Evolutionary conservation across 2,888 invertebrate species (phyloP).

Genomic region (Synanthedon vespiformis): DNA sequence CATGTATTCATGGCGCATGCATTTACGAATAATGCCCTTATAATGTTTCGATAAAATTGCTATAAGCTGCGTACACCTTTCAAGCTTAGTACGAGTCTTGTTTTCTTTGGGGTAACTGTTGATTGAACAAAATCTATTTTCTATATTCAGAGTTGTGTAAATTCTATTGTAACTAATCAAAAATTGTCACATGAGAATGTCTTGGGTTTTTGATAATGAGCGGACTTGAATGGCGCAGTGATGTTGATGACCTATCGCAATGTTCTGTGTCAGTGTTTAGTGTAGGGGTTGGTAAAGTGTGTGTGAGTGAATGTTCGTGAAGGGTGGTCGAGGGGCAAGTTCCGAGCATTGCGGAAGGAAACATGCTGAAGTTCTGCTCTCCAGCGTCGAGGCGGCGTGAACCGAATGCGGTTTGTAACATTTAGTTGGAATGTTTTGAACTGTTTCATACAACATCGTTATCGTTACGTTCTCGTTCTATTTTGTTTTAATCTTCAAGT

Average conservation of each 20-base stretch:
- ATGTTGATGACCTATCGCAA: background rate
- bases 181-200: too few relatives aligned
- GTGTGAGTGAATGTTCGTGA: background rate
- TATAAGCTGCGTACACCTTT: conserved; percentile 40
- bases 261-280: background rate
- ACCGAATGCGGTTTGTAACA: conserved; percentile 57
- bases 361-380: conserved; percentile 74
- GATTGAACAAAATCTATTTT: too few relatives aligned
- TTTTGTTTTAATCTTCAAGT: too few relatives aligned
- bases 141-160: too few relatives aligned
- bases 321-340: background rate
- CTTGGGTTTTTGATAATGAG: too few relatives aligned
- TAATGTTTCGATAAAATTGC: conserved; percentile 63
- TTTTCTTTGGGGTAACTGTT: conserved; percentile 37
- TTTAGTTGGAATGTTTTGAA: conserved; percentile 5
- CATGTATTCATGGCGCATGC: conserved; percentile 54
- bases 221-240: too few relatives aligned
- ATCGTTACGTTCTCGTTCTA: too few relatives aligned
- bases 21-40: conserved; percentile 68
- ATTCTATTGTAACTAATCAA: too few relatives aligned
- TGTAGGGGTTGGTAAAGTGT: background rate
- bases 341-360: conserved; percentile 27
- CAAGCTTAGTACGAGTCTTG: conserved; percentile 44
- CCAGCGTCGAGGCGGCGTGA: conserved; percentile 67
- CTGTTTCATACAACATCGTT: too few relatives aligned